phyloP scores from a whole-genome alignment of 2,113 vertebrate genomes.

The Hyla sarda region DNA sequence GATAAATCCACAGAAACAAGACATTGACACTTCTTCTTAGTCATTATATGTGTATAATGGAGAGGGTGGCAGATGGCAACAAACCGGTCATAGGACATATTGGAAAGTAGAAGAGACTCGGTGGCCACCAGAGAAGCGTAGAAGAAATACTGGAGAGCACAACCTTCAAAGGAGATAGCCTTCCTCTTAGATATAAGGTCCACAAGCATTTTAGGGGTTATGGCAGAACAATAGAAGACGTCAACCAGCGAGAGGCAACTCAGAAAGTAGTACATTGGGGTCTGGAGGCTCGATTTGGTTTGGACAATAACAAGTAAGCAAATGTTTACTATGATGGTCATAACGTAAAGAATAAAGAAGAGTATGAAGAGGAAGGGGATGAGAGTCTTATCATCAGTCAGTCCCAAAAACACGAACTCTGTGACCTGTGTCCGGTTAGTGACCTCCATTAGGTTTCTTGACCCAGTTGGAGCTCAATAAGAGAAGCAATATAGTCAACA shows the following conservation, averaged over 20 bases:
- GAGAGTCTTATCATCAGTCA: not conserved
- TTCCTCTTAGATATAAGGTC: not conserved
- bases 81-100: not conserved
- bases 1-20: not conserved
- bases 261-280: slow-evolving; percentile 31
- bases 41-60: not conserved
- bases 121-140: not conserved
- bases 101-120: not conserved
- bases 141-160: not conserved
- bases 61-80: not conserved
- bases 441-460: too few species aligned
- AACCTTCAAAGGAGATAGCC: not conserved
- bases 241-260: not conserved
- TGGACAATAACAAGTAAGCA: not conserved
- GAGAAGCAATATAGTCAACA: too few species aligned
- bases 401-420: not conserved
- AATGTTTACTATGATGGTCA: not conserved
- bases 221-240: not conserved
- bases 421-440: not conserved
- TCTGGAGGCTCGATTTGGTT: not conserved
- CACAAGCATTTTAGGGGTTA: not conserved
- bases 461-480: too few species aligned
- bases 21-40: not conserved
- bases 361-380: not conserved
- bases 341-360: not conserved